Base-by-base conservation (phyloP, 2,888 invertebrate species). In the Papilio gigon region DNA sequence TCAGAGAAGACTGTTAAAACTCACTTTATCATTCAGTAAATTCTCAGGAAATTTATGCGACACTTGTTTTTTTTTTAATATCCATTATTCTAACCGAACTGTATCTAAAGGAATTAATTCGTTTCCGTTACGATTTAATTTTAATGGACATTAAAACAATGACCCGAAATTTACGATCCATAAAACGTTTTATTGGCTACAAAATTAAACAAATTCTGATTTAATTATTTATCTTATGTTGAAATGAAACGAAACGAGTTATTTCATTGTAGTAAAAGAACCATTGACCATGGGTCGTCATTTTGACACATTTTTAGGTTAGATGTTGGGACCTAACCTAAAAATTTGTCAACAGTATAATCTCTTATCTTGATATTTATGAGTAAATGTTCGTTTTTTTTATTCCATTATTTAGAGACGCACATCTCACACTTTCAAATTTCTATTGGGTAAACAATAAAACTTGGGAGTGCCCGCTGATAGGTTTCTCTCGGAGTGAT, bases 71-170 rank as follows among this genome's bases (percentile, higher is more conserved):
- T 8, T 20, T 42, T 17, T n/a, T n/a, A n/a, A n/a, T n/a, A n/a
- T n/a, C n/a, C n/a, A n/a, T 40, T 44, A 47, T 47, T 30, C 17
- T 44, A 44, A 62, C 42, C 27, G 20, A 33, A 62, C 44, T 33
- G 30, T 50, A 27, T 25, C 30, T 44, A 60, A 22, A 40, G 60
- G 42, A 30, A 62, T 44, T 44, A 47, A 44, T 30, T 33, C 47
- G 47, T 17, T 44, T 27, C 44, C 30, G 44, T 61, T n/a, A 30
- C 42, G 44, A 47, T 63, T 63, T 63, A 63, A 58, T 68, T 68
- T 58, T 63, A 68, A 63, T 63, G 58, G 37, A 68, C 68, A 47
- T 68, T 27, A 68, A 68, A 68, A 17, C 44, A 30, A 22, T 35
- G 30, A 11, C 42, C 25, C 17, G 62, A 68, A 58, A 68, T 68